phyloP scores from a whole-genome alignment of 2,113 vertebrate genomes.

The Cyanocitta stelleri region DNA sequence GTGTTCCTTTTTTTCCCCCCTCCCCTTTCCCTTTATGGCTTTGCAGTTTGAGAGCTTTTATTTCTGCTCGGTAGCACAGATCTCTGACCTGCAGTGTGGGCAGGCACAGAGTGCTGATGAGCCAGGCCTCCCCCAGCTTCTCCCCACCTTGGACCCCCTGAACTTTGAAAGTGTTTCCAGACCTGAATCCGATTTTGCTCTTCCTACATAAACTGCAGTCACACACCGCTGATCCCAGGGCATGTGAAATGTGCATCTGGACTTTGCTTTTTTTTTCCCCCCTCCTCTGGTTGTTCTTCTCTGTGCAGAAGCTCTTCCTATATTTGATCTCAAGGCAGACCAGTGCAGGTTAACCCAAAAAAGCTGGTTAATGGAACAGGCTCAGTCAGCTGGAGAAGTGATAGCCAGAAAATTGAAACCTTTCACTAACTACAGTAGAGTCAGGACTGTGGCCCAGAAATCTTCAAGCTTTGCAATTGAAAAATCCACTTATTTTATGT shows the following conservation, averaged over 20 bases:
- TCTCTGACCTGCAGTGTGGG: slow-evolving; percentile 25
- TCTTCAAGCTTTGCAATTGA: neutral
- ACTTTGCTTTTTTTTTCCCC: neutral
- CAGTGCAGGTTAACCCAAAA: neutral
- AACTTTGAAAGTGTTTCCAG: slow-evolving; percentile 57
- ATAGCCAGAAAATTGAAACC: neutral
- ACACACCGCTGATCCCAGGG: slow-evolving; percentile 52
- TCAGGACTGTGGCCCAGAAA: neutral
- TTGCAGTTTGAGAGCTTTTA: slow-evolving; percentile 51
- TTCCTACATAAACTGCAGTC: slow-evolving; percentile 51
- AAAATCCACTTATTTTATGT: neutral
- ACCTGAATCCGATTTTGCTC: slow-evolving; percentile 54
- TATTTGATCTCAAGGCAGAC: neutral
- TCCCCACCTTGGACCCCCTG: slow-evolving; percentile 28
- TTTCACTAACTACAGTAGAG: neutral
- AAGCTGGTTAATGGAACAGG: neutral
- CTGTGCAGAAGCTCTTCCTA: neutral
- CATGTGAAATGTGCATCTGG: slow-evolving; percentile 36
- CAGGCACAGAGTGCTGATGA: slow-evolving; percentile 38
- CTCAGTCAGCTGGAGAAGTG: neutral
- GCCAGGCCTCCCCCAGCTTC: neutral
- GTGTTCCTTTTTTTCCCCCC: slow-evolving; percentile 17
- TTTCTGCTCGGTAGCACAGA: slow-evolving; percentile 47
- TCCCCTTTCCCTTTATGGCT: neutral
- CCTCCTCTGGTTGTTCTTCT: neutral